A percentile compares a stretch with the other conserved stretches of the same genome.
Evolutionary conservation across 2,113 vertebrate species (phyloP).

Genomic region (Pachypanchax playfairii): DNA sequence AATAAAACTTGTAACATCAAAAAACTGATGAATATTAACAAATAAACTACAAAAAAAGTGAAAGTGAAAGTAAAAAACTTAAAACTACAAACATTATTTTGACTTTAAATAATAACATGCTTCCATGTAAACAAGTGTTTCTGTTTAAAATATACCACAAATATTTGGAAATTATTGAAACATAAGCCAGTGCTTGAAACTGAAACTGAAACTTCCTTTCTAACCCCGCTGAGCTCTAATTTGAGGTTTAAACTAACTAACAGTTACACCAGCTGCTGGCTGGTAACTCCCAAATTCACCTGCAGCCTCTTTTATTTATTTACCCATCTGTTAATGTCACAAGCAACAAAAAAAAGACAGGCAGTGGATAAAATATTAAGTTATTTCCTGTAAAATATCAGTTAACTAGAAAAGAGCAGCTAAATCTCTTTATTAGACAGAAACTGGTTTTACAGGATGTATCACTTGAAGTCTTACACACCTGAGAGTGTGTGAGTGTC

Average conservation of each 20-base stretch:
- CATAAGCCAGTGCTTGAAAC: too few species aligned
- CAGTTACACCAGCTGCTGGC: background rate
- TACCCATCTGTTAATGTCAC: background rate
- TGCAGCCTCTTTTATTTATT: accelerated
- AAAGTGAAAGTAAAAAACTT: background rate
- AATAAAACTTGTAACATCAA: background rate
- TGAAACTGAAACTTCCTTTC: background rate
- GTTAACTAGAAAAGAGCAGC: too few species aligned
- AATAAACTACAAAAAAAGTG: background rate
- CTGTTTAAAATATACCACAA: too few species aligned
- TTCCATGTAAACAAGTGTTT: too few species aligned
- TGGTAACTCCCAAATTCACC: conserved; percentile 3
- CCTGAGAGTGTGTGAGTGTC: too few species aligned
- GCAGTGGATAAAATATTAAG: background rate
- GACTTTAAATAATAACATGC: too few species aligned
- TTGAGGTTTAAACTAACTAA: background rate
- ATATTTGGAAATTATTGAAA: background rate
- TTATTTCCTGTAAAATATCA: too few species aligned
- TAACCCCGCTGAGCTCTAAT: background rate
- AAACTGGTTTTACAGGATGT: too few species aligned
- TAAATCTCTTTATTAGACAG: too few species aligned
- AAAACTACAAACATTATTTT: background rate
- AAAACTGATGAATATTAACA: too few species aligned
- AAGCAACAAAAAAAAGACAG: accelerated
- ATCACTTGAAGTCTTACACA: too few species aligned